Evolutionary conservation across 1,140 invertebrate species (phyloP), one percentile per base, ranked within the genome.

Genomic region (Drosophila simulans): DNA sequence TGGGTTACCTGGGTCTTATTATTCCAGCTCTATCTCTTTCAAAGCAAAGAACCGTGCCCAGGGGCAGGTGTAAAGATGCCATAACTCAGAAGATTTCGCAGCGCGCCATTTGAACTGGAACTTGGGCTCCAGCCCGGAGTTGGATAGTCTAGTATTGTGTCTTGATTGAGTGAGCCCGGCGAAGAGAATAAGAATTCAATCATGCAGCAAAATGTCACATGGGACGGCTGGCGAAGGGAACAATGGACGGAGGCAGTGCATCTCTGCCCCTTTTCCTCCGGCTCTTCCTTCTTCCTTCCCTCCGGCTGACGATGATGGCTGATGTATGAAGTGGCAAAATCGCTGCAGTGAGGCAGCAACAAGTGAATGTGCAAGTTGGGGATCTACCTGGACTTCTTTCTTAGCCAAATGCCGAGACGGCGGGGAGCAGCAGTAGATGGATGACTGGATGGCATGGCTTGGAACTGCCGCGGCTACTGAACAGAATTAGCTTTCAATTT

Each of bases 151-250:
- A 34, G 66, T 45, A 56, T 70, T 70, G 68, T 70, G 65, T 57
- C 64, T 63, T 59, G 69, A 78, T 58, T 73, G 59, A 56, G 56
- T 49, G 45, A 49, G 45, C 54, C 60, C 17, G 40, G 46, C 59
- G 62, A 65, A 70, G 60, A 63, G 78, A 75, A 78, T 79, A 86
- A 83, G 84, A 79, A 84, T 89, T 86, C 84, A 89, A 88, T 86
- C 84, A 86, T 86, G 84, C 84, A 89, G 70, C 80, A 78, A 88
- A 86, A 82, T 86, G 83, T 89, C 82, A 75, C 82, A 79, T 70
- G 68, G 68, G 73, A 80, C 42, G 39, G 37, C 51, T 40, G 57
- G 56, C 58, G 55, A 68, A 73, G 53, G 52, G 48, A 60, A 54
- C 68, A 57, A 68, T 62, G 46, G 57, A 34, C 25, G 60, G 39